Conservation (phyloP, 2,888 invertebrate genomes). For the Dasysyrphus tricinctus region DNA sequence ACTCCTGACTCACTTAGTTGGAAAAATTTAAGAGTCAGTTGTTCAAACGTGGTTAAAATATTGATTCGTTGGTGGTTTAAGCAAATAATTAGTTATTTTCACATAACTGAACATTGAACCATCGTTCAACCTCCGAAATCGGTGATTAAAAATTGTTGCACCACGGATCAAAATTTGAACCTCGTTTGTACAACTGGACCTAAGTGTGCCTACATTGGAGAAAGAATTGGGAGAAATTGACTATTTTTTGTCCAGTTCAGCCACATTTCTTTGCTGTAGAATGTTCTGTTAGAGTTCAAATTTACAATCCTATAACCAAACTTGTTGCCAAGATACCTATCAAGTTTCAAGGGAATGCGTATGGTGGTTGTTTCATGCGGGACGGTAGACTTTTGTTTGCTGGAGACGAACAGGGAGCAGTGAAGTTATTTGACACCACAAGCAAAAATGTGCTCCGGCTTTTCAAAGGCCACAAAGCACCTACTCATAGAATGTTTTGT, state of each 20-base stretch:
- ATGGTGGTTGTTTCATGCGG: conserved; percentile 91
- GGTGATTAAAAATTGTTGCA: too few relatives aligned
- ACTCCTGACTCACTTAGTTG: conserved; percentile 93
- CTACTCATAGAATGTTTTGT: conserved; percentile 93
- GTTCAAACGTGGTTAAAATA: too few relatives aligned
- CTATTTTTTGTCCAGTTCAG: conserved; percentile 93
- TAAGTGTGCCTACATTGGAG: conserved; percentile 91
- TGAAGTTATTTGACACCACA: conserved; percentile 94
- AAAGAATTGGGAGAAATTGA: conserved; percentile 97
- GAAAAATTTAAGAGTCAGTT: conserved; percentile 94
- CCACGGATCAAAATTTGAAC: too few relatives aligned
- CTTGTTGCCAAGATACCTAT: conserved; percentile 91
- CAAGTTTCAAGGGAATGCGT: conserved; percentile 92
- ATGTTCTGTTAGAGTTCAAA: conserved; percentile 93
- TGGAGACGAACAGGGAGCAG: conserved; percentile 94
- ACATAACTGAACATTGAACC: too few relatives aligned
- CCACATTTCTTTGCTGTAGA: conserved; percentile 97
- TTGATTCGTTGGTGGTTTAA: too few relatives aligned
- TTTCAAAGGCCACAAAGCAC: conserved; percentile 92
- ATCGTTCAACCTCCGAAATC: too few relatives aligned
- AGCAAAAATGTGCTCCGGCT: conserved; percentile 92
- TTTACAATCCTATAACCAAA: conserved; percentile 94
- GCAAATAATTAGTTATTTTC: too few relatives aligned
- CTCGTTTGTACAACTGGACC: too few relatives aligned
- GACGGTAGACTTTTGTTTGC: conserved; percentile 93